Evolutionary conservation across 2,888 invertebrate genomes (phyloP).

Genomic region (Resseliella maxima): DNA sequence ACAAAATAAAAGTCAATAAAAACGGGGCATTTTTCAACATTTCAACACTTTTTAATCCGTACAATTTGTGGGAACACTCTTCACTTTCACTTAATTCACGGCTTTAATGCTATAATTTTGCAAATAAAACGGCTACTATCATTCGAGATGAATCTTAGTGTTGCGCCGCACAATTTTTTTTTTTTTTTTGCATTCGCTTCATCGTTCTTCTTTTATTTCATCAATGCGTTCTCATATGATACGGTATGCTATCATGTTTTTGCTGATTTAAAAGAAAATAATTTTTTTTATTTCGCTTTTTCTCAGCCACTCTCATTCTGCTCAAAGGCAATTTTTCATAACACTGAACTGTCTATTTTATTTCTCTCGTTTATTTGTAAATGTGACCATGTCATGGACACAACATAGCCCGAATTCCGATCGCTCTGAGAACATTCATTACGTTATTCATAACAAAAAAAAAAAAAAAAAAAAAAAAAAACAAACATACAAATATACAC

Average conservation of each 20-base stretch:
- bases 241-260: not conserved
- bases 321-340: not conserved
- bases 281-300: not conserved
- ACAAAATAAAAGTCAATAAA: not conserved
- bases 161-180: not conserved
- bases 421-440: not conserved
- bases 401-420: constrained; percentile 43
- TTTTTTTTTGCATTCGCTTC: not conserved
- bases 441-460: not conserved
- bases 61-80: constrained; percentile 13
- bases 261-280: not conserved
- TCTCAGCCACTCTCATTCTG: not conserved
- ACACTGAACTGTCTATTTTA: not conserved
- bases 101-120: constrained; percentile 24
- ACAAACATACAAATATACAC: not conserved
- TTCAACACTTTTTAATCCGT: constrained; percentile 1
- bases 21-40: not conserved
- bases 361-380: not conserved
- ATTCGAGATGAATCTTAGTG: not conserved
- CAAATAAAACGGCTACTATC: constrained; percentile 25
- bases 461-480: not conserved
- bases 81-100: constrained; percentile 33
- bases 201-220: not conserved
- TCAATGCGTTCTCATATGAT: not conserved
- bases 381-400: constrained; percentile 43